Conservation (phyloP, 64 coral and sea anemone species). For the Actinia equina region DNA sequence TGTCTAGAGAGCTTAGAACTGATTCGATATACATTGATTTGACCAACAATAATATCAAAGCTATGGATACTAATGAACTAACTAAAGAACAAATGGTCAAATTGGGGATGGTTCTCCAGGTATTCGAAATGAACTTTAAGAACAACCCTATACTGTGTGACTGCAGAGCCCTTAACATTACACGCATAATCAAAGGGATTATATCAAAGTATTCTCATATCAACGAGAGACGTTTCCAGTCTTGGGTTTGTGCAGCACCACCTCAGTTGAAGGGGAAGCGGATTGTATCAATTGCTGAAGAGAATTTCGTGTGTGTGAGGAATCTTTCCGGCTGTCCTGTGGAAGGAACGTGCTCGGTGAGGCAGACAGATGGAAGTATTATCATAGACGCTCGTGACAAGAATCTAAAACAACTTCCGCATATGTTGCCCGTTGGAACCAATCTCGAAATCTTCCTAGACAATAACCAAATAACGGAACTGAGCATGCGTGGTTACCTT, state of each 20-base stretch:
- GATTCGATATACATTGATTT: slow-evolving; percentile 37
- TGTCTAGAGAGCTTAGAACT: slow-evolving; percentile 13
- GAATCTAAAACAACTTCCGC: slow-evolving; percentile 36
- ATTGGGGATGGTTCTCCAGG: slow-evolving; percentile 33
- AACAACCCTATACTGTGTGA: slow-evolving; percentile 62
- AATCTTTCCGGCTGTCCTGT: slow-evolving; percentile 45
- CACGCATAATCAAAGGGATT: not conserved
- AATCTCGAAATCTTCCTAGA: slow-evolving; percentile 35
- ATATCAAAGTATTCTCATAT: slow-evolving; percentile 6
- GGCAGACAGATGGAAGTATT: slow-evolving; percentile 24
- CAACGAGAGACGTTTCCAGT: slow-evolving; percentile 23
- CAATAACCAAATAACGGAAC: slow-evolving; percentile 39
- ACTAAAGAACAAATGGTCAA: slow-evolving; percentile 11
- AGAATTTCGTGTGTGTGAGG: slow-evolving; percentile 35
- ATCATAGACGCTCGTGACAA: slow-evolving; percentile 41
- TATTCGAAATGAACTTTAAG: slow-evolving; percentile 47
- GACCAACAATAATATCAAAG: slow-evolving; percentile 29
- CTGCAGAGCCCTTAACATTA: slow-evolving; percentile 13
- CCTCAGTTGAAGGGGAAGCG: slow-evolving; percentile 13
- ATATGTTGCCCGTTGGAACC: slow-evolving; percentile 21
- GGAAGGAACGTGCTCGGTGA: slow-evolving; percentile 31
- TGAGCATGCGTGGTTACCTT: slow-evolving; percentile 34
- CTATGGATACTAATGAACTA: slow-evolving; percentile 27
- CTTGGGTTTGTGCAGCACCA: slow-evolving; percentile 59
- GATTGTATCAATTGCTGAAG: slow-evolving; percentile 22